Evolutionary conservation across 2,888 invertebrate genomes (phyloP).

Genomic region (Idaea straminata): DNA sequence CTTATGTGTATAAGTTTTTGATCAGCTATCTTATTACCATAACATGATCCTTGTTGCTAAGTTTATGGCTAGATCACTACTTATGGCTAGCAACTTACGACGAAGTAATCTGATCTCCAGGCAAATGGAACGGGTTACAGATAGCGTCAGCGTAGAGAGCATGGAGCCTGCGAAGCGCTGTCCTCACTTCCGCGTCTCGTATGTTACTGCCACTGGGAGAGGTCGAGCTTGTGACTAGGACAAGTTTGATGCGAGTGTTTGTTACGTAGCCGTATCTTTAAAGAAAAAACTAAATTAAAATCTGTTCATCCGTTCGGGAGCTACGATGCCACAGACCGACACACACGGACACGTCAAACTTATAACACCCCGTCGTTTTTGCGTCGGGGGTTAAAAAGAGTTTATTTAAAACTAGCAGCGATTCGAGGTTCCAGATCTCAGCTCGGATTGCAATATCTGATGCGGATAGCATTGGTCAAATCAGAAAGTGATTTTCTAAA

Average conservation of each 20-base stretch:
- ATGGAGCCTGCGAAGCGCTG: slow-evolving; percentile 92
- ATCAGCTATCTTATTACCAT: background rate
- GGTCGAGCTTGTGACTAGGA: slow-evolving; percentile 94
- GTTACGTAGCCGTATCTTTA: slow-evolving; percentile 96
- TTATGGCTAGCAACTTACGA: slow-evolving; percentile 80
- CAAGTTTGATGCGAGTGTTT: slow-evolving; percentile 97
- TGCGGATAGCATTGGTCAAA: background rate
- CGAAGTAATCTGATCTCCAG: slow-evolving; percentile 93
- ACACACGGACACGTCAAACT: too few species aligned
- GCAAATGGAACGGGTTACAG: slow-evolving; percentile 97
- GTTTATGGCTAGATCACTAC: too few species aligned
- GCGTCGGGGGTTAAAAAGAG: too few species aligned
- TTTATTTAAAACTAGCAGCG: background rate
- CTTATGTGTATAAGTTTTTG: too few species aligned
- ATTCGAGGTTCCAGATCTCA: slow-evolving; percentile 6
- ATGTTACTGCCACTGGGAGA: slow-evolving; percentile 93
- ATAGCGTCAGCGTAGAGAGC: slow-evolving; percentile 95
- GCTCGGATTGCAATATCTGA: too few species aligned
- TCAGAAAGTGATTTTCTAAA: background rate
- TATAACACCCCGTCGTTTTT: too few species aligned
- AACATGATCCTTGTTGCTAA: too few species aligned
- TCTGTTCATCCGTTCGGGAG: too few species aligned
- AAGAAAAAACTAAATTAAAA: too few species aligned
- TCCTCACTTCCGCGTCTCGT: slow-evolving; percentile 96
- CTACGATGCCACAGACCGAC: too few species aligned